Conservation (phyloP, 2,888 invertebrate genomes). For the Eumacrocentrus americanus region DNA sequence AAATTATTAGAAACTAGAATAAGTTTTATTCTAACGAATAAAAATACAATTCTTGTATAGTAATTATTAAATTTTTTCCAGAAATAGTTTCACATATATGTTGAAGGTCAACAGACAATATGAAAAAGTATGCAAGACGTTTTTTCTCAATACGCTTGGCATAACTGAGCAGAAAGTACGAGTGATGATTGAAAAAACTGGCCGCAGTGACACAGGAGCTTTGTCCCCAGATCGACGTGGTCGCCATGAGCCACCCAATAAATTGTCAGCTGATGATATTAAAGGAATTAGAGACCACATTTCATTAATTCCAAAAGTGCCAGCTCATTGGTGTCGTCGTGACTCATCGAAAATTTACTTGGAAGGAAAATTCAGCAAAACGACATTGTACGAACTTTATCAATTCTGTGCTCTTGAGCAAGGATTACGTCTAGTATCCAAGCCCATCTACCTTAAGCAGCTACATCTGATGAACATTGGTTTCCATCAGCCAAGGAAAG, state of each 20-base stretch:
- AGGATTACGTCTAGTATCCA: not conserved
- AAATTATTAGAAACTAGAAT: too few relatives aligned
- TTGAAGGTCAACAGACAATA: not conserved
- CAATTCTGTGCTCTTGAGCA: not conserved
- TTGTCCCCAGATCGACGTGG: conserved; percentile 12
- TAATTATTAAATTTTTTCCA: too few relatives aligned
- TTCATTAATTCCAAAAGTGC: conserved; percentile 19
- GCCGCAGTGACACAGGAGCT: not conserved
- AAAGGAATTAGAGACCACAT: conserved; percentile 9
- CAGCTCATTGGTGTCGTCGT: conserved; percentile 27
- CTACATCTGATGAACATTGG: conserved; percentile 13
- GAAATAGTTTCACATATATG: not conserved
- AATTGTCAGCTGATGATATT: conserved; percentile 15
- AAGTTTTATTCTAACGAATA: too few relatives aligned
- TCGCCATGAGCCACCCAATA: conserved; percentile 17
- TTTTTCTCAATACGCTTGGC: not conserved
- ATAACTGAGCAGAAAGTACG: not conserved
- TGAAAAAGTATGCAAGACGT: not conserved
- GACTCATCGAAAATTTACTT: conserved; percentile 23
- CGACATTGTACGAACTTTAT: conserved; percentile 10
- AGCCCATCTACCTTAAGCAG: not conserved
- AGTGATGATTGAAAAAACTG: conserved; percentile 2
- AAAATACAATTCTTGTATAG: too few relatives aligned
- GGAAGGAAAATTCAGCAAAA: conserved; percentile 12
- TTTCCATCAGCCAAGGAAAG: conserved; percentile 20